Conservation (phyloP, 2,797 vertebrate species). For the Dendrocincla tyrannina region DNA sequence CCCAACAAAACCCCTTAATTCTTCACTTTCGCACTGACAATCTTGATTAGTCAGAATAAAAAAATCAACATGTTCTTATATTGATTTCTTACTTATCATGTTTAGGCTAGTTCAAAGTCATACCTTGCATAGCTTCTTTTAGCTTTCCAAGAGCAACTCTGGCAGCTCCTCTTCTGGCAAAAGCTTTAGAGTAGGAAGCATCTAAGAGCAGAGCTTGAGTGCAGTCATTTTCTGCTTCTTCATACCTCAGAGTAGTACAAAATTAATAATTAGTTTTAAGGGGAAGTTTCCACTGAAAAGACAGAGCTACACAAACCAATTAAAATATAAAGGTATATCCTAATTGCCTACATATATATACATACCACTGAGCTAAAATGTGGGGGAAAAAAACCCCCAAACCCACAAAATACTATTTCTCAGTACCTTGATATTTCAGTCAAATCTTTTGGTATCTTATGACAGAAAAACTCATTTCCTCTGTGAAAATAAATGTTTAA, state of each 20-base stretch:
- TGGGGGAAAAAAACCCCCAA: neutral
- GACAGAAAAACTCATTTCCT: neutral
- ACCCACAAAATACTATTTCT: neutral
- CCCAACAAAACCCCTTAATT: neutral
- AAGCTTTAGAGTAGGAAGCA: conserved; percentile 90
- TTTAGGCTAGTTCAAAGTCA: neutral
- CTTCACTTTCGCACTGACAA: neutral
- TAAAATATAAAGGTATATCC: neutral
- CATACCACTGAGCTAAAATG: neutral
- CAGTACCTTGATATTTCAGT: neutral
- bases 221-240: conserved; percentile 93
- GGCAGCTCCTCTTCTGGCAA: conserved; percentile 91
- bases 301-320: neutral
- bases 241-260: conserved; percentile 75
- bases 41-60: neutral
- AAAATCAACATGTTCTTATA: neutral
- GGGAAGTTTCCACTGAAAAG: neutral
- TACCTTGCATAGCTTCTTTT: conserved; percentile 88
- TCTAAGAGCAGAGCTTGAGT: conserved; percentile 86
- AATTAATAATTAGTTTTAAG: neutral
- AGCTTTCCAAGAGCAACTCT: conserved; percentile 85
- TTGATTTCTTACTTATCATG: neutral
- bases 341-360: neutral
- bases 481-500: neutral
- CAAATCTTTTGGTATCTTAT: neutral